phyloP scores from a whole-genome alignment of 2,888 invertebrate species.

The Aleiodes alternator region DNA sequence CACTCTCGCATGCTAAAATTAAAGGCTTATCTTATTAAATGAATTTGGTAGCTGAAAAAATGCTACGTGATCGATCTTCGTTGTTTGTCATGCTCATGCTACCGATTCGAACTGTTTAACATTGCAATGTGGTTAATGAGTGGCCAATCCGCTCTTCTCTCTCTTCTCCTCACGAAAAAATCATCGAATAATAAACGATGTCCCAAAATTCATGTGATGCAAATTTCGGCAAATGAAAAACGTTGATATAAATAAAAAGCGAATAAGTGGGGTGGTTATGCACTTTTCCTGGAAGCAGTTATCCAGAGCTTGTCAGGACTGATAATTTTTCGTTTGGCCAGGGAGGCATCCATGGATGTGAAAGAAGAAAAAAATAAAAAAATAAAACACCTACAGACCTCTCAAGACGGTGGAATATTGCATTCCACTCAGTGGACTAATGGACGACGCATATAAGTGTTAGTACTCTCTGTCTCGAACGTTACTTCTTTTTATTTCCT shows the following conservation, averaged over 20 bases:
- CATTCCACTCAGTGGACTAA: constrained; percentile 58
- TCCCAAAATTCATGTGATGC: constrained; percentile 44
- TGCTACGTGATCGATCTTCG: constrained; percentile 27
- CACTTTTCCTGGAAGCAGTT: constrained; percentile 68
- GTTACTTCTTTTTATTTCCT: constrained; percentile 37
- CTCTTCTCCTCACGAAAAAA: too few species aligned
- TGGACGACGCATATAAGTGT: constrained; percentile 60
- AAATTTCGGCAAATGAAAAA: constrained; percentile 1
- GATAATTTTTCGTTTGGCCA: constrained; percentile 64
- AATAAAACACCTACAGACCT: constrained; percentile 49
- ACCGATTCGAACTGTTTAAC: constrained; percentile 26
- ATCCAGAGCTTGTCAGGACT: constrained; percentile 60
- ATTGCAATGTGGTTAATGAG: constrained; percentile 50
- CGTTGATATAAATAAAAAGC: constrained; percentile 11
- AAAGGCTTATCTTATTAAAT: neutral
- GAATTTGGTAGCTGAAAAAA: constrained; percentile 22
- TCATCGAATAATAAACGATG: constrained; percentile 55
- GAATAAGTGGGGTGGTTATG: constrained; percentile 23
- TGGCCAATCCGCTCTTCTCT: constrained; percentile 49
- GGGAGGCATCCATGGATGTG: constrained; percentile 50
- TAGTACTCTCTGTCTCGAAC: constrained; percentile 54
- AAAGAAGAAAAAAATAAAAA: neutral
- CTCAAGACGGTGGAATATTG: constrained; percentile 37
- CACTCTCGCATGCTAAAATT: too few species aligned
- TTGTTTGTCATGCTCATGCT: constrained; percentile 39